Base-by-base conservation (phyloP, 2,113 vertebrate genomes). In the Nesogale talazaci region DNA sequence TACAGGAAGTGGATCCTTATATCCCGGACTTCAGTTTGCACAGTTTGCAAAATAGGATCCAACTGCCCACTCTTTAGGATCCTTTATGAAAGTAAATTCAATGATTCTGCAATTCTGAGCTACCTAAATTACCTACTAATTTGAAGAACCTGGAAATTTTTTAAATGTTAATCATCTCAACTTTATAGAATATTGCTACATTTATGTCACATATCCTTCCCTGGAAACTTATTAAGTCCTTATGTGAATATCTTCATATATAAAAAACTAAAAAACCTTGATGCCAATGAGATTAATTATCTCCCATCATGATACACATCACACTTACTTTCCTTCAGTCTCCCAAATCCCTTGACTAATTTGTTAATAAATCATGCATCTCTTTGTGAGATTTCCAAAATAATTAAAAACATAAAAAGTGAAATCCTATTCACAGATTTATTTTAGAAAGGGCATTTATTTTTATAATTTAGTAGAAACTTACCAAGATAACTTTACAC, bases 341-440 rank as follows among this genome's bases (percentile, higher is more conserved):
- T 75, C 65, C 6, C 29, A 78, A 84, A 79, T 10, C 94, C 34
- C 46, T 84, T 56, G 29, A 29, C 19, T 20, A 76, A 63, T 72
- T 72, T 87, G 79, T 67, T 57, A 92, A 94, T 92, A 90, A 92
- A 85, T 88, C 83, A 70, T 72, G 23, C 23, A 83, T 85, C 11
- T 82, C 27, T 80, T 59, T 61, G 29, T 11, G 88, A 96, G 15
- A 23, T 87, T 96, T 91, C 29, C 59, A 56, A 80, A 87, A 74
- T 76, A 70, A n/a, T 72, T 40, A 20, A 29, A 92, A n/a, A 89
- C 76, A 81, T 74, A 79, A 74, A 72, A 87, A 65, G 22, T 34
- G 3, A 72, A 86, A 0, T 78, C 83, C 36, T 16, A 16, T 38
- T 81, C 52, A 70, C 1, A 81, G 46, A 78, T 67, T 20, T 8